A percentile compares a stretch with the other conserved stretches of the same genome.
Evolutionary conservation across 2,888 invertebrate species (phyloP).

Genomic region (Eledone cirrhosa): DNA sequence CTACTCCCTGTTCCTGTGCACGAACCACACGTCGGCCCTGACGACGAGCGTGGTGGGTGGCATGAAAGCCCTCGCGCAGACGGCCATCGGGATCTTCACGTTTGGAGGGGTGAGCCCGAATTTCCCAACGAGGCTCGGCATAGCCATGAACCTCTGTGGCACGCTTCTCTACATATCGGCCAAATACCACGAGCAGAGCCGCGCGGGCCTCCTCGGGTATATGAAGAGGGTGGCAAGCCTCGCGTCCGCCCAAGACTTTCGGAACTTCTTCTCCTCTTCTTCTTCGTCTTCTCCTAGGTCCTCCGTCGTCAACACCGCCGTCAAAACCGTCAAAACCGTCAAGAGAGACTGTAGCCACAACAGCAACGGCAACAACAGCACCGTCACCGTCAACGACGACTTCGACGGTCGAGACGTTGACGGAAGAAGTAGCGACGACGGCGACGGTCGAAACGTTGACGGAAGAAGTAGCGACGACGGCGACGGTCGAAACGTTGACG

Average conservation of each 20-base stretch:
- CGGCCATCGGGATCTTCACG: slow-evolving; percentile 66
- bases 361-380: no score
- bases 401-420: no score
- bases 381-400: no score
- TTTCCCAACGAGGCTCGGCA: slow-evolving; percentile 61
- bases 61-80: slow-evolving; percentile 67
- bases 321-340: no score
- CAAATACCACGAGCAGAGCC: slow-evolving; percentile 59
- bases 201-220: slow-evolving; percentile 33
- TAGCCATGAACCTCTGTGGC: slow-evolving; percentile 64
- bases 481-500: no score
- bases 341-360: no score
- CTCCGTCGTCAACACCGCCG: no score
- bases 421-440: no score
- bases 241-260: slow-evolving; percentile 46
- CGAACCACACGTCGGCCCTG: slow-evolving; percentile 67
- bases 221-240: slow-evolving; percentile 52
- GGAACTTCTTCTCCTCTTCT: no score
- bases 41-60: slow-evolving; percentile 68
- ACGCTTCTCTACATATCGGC: slow-evolving; percentile 65
- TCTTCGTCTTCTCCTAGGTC: no score
- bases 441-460: no score
- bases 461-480: no score
- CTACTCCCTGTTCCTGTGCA: slow-evolving; percentile 68
- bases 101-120: slow-evolving; percentile 67